These are phyloP conservation scores for Basileuterus tristriatus DNA, from an alignment of 2,797 vertebrate species.

Conservation along the genomic window DNA sequence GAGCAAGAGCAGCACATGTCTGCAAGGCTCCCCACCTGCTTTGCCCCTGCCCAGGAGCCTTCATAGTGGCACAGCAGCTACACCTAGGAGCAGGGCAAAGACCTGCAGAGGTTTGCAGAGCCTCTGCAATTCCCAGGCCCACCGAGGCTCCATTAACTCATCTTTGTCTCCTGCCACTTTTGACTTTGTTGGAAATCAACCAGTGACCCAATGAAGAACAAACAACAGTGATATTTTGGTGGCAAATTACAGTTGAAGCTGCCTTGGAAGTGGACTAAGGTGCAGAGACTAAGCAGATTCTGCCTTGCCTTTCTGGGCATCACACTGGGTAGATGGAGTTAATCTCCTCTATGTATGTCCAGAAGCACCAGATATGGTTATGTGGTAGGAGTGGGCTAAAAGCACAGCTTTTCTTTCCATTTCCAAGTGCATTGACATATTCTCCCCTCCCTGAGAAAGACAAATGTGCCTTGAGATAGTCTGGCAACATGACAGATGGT, in stretches of 20 bases:
- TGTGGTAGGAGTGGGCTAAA: neutral
- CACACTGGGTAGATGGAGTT: neutral
- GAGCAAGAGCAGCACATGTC: neutral
- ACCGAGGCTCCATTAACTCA: neutral
- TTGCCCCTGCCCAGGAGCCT: neutral
- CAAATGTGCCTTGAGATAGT: conserved; percentile 38
- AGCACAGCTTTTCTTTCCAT: neutral
- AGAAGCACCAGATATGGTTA: neutral
- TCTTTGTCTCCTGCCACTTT: neutral
- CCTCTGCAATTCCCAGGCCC: neutral
- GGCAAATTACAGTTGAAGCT: neutral
- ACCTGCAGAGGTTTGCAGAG: neutral
- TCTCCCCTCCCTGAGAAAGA: neutral
- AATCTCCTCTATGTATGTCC: neutral
- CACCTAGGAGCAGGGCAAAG: neutral
- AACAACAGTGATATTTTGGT: neutral
- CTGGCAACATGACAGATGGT: conserved; percentile 53
- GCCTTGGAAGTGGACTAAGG: neutral
- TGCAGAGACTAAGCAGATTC: neutral
- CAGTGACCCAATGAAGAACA: neutral
- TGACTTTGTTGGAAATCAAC: neutral
- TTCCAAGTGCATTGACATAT: neutral
- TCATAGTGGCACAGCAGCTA: neutral
- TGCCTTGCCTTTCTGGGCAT: neutral
- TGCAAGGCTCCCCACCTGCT: neutral